Evolutionary conservation across 2,888 invertebrate genomes (phyloP).

Genomic region (Conops quadrifasciatus): DNA sequence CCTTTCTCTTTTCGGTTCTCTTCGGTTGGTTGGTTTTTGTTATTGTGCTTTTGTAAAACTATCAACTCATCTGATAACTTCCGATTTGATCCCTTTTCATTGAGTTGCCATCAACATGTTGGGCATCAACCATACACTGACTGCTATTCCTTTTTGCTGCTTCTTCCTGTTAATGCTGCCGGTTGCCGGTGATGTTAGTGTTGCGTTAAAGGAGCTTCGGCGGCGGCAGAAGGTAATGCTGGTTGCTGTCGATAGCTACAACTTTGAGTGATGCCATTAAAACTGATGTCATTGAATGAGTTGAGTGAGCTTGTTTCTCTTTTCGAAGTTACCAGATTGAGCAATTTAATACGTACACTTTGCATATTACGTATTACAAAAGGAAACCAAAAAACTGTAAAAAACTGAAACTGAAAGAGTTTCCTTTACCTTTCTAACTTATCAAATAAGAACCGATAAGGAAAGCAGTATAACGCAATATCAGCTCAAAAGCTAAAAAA

Average conservation of each 20-base stretch:
- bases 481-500: too few species aligned
- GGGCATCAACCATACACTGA: not conserved
- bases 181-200: not conserved
- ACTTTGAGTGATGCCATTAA: slow-evolving; percentile 20
- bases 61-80: slow-evolving; percentile 4
- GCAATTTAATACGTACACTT: not conserved
- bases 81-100: slow-evolving; percentile 11
- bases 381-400: not conserved
- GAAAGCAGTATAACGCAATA: too few species aligned
- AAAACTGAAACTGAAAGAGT: not conserved
- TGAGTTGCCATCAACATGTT: not conserved
- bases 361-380: not conserved
- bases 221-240: slow-evolving; percentile 1
- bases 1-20: not conserved
- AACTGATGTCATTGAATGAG: slow-evolving; percentile 17
- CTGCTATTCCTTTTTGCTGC: not conserved
- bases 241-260: slow-evolving; percentile 3
- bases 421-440: too few species aligned
- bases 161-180: not conserved
- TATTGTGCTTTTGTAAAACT: not conserved
- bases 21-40: not conserved
- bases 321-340: not conserved
- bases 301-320: not conserved
- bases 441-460: too few species aligned
- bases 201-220: too few species aligned